Percentiles rank a stretch among this genome's conserved stretches.
These are phyloP conservation scores for Psettodes erumei DNA, from an alignment of 2,113 vertebrate species.

Conservation along the genomic window DNA sequence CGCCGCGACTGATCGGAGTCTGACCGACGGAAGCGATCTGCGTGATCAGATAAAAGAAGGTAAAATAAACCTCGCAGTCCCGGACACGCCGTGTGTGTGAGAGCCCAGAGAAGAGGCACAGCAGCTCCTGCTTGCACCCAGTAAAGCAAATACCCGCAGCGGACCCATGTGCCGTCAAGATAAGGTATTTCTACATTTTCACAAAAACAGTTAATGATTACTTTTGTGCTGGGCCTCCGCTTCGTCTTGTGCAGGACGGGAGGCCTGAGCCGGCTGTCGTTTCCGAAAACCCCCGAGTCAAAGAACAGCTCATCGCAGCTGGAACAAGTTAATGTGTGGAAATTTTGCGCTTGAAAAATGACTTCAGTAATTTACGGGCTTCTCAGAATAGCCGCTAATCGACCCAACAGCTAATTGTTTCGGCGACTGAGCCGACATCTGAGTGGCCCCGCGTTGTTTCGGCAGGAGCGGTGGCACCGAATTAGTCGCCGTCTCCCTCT, in stretches of 20 bases:
- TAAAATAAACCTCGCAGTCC: neutral
- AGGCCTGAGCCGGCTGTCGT: no score
- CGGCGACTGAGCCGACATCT: neutral
- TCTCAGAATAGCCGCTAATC: neutral
- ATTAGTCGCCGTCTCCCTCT: neutral
- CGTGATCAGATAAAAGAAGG: neutral
- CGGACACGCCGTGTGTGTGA: neutral
- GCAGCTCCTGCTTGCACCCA: constrained; percentile 11
- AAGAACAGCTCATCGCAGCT: neutral
- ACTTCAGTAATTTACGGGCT: neutral
- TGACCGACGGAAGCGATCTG: neutral
- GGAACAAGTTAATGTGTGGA: neutral
- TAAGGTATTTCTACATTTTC: constrained; percentile 27
- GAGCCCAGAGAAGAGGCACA: neutral
- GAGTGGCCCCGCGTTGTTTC: neutral
- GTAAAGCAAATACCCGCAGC: constrained; percentile 26
- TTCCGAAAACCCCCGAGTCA: neutral
- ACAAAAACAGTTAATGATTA: constrained; percentile 28
- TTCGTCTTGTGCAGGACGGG: no score
- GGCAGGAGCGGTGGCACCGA: neutral
- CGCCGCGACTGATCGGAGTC: neutral
- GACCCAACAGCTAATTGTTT: neutral
- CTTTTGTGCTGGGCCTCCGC: neutral
- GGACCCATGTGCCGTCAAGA: constrained; percentile 20
- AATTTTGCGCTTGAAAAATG: neutral